phyloP scores from a whole-genome alignment of 64 coral and sea anemone genomes.

The Montipora capricornis region DNA sequence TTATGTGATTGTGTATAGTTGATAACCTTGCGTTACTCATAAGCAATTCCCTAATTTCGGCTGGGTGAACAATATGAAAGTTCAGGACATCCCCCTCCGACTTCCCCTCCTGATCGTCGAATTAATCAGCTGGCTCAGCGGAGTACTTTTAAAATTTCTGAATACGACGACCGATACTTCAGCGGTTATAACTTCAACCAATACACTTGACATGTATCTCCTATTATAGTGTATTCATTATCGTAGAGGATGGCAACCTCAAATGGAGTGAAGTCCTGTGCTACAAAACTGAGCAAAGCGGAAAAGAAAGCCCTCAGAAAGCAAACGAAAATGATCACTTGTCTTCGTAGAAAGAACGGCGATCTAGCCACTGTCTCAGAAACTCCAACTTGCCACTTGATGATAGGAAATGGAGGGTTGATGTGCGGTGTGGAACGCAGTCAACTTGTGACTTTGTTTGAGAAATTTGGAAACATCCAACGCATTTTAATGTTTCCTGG shows the following conservation, averaged over 20 bases:
- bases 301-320: constrained; percentile 89
- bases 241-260: constrained; percentile 76
- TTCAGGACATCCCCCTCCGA: neutral
- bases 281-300: constrained; percentile 81
- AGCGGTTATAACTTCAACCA: too few relatives aligned
- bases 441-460: constrained; percentile 76
- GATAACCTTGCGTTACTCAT: constrained; percentile 44
- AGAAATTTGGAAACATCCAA: constrained; percentile 80
- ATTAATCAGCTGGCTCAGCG: too few relatives aligned
- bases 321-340: constrained; percentile 76
- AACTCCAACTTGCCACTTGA: constrained; percentile 78
- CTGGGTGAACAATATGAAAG: neutral
- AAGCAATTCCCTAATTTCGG: neutral
- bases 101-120: neutral
- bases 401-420: constrained; percentile 95
- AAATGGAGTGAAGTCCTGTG: constrained; percentile 49
- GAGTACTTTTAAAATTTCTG: too few relatives aligned
- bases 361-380: constrained; percentile 79
- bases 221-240: too few relatives aligned
- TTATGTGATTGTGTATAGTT: constrained; percentile 17
- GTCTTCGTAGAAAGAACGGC: constrained; percentile 69
- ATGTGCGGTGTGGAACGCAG: constrained; percentile 88
- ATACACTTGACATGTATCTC: too few relatives aligned
- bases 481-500: constrained; percentile 88
- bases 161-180: too few relatives aligned